Base-by-base conservation (phyloP, 2,888 invertebrate species). In the Cantharis rufa region DNA sequence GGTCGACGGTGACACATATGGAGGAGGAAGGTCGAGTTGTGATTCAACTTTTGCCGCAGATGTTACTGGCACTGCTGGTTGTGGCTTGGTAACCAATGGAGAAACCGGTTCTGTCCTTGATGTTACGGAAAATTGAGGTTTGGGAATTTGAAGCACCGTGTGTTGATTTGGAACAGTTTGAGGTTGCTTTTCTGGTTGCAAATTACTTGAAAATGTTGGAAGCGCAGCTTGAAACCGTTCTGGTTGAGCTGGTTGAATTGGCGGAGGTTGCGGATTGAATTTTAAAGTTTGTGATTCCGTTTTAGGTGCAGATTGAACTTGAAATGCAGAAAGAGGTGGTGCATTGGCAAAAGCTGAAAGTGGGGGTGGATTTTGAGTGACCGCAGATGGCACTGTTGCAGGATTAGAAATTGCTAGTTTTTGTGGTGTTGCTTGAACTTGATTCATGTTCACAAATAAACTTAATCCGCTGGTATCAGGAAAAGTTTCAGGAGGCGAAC, bases 401-500 rank as follows among this genome's bases (percentile, higher is more conserved):
- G 48, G n/a, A 48, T 5, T 48, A 48, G 48, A 1, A 9, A 15
- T 15, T 63, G 32, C 72, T 64, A 21, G 32, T 11, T 64, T 21
- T 32, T 66, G 21, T 3, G 48, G 69, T 1, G 66, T 68, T 10
- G 61, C 10, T 71, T 72, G 62, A 74, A 62, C 24, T 61, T 13
- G 48, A 48, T 13, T 48, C 48, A 66, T n/a, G 2, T 66, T 71
- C 9, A 66, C 75, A 78, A 81, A 82, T n/a, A 77, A 75, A 27
- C 71, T 68, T 10, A 82, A 74, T 0, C 87, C 88, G 0, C 87
- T 86, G 9, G 82, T 82, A 79, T 89, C 89, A 1, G 86, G 81
- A 0, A 91, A 78, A 1, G 86, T 88, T 71, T 91, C 90, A 0
- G 93, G 92, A 10, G 93, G 91, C 0, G 90, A 88, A 84, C 95